A percentile compares a stretch with the other conserved stretches of the same genome.
Conservation (phyloP, 2,888 invertebrate genomes). For the Spodoptera exigua region DNA sequence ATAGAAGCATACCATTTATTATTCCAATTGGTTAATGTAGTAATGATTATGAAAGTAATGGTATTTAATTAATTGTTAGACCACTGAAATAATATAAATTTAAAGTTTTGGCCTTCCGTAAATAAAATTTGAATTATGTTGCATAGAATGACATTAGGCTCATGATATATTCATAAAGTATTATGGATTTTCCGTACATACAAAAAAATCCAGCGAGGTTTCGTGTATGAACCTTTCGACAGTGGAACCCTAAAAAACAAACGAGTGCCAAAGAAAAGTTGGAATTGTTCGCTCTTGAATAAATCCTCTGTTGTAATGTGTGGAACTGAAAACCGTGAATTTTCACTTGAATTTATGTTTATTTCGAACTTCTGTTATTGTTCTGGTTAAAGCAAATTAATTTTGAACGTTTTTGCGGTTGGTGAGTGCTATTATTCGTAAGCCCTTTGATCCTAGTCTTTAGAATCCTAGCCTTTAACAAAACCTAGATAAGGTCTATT, state of each 20-base stretch:
- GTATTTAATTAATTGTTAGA: no score
- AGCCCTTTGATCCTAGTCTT: not conserved
- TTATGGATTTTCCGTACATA: no score
- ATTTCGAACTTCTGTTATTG: conserved; percentile 40
- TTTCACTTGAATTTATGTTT: conserved; percentile 47
- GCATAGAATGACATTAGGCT: no score
- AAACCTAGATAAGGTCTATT: not conserved
- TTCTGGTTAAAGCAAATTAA: conserved; percentile 31
- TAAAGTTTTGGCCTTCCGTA: no score
- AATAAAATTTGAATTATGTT: no score
- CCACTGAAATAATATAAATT: no score
- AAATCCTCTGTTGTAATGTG: conserved; percentile 48
- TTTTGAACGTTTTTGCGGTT: conserved; percentile 15
- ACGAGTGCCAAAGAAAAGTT: conserved; percentile 51
- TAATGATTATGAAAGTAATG: no score
- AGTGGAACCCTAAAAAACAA: conserved; percentile 42
- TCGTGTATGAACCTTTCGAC: no score
- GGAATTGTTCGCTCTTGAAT: conserved; percentile 51
- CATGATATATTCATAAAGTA: no score
- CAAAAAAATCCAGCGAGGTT: no score
- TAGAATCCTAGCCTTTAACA: not conserved
- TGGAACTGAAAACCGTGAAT: conserved; percentile 39
- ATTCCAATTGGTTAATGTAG: no score
- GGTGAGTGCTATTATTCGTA: conserved; percentile 12
- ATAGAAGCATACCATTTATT: no score